phyloP scores from a whole-genome alignment of 2,113 vertebrate genomes.

The Nothoprocta pentlandii region DNA sequence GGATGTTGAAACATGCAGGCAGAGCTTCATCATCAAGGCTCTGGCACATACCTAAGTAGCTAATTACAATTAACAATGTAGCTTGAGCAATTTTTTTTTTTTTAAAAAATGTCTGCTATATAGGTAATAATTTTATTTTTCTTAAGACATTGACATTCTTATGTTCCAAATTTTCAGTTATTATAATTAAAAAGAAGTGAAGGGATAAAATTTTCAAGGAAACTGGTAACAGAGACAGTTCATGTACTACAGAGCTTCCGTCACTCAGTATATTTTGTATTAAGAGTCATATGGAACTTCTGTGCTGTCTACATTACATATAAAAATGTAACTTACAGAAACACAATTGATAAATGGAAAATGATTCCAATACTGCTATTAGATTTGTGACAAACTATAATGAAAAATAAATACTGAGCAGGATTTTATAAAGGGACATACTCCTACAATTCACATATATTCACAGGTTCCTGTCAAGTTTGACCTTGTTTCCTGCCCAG shows the following conservation, averaged over 20 bases:
- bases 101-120: too few relatives aligned
- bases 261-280: background rate
- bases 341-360: accelerated
- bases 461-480: background rate
- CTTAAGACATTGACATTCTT: background rate
- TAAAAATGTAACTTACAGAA: background rate
- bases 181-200: background rate
- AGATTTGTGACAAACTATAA: background rate
- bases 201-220: background rate
- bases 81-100: background rate
- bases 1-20: background rate
- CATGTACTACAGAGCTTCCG: background rate
- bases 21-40: background rate
- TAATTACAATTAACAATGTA: background rate
- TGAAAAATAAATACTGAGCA: background rate
- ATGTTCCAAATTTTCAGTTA: background rate
- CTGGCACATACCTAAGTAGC: background rate
- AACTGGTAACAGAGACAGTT: background rate
- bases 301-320: background rate
- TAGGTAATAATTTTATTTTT: background rate
- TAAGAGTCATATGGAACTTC: background rate
- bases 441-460: background rate
- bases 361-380: background rate
- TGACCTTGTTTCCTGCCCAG: background rate
- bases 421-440: background rate